These are phyloP conservation scores for Coenonympha glycerion DNA, from an alignment of 2,888 invertebrate genomes.

Conservation along the genomic window DNA sequence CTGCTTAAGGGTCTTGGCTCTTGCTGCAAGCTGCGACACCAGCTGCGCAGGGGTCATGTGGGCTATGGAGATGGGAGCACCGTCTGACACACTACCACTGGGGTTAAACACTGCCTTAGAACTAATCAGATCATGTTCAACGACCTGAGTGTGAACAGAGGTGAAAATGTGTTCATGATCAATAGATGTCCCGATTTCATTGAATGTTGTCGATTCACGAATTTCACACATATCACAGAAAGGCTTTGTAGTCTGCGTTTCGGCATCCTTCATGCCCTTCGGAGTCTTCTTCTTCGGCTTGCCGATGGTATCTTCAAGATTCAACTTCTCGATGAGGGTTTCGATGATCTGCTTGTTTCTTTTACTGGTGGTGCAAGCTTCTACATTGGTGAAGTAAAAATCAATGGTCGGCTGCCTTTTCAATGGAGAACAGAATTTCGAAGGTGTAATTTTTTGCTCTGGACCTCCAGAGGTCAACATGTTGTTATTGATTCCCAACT, in stretches of 20 bases:
- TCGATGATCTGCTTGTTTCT: constrained; percentile 63
- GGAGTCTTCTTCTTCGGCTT: constrained; percentile 47
- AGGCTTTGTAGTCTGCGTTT: constrained; percentile 56
- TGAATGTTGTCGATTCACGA: constrained; percentile 45
- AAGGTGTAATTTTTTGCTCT: constrained; percentile 43
- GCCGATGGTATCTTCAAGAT: constrained; percentile 48
- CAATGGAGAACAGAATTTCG: constrained; percentile 61
- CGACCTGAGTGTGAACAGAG: constrained; percentile 61
- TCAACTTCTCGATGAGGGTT: constrained; percentile 52
- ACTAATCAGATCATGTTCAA: constrained; percentile 59
- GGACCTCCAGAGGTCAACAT: constrained; percentile 33
- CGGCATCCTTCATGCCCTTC: constrained; percentile 54
- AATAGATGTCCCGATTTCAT: constrained; percentile 41
- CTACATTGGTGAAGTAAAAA: constrained; percentile 54
- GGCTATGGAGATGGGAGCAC: constrained; percentile 60
- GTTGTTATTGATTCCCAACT: constrained; percentile 48
- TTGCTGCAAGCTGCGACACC: constrained; percentile 65
- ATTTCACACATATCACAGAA: constrained; percentile 63
- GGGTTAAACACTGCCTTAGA: constrained; percentile 62
- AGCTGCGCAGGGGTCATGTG: constrained; percentile 68
- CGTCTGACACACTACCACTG: constrained; percentile 49
- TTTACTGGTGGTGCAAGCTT: constrained; percentile 35
- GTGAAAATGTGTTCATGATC: constrained; percentile 49
- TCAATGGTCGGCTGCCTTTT: constrained; percentile 56
- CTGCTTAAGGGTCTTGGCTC: constrained; percentile 64